phyloP scores from a whole-genome alignment of 2,888 invertebrate species.

The Macropis europaea region DNA sequence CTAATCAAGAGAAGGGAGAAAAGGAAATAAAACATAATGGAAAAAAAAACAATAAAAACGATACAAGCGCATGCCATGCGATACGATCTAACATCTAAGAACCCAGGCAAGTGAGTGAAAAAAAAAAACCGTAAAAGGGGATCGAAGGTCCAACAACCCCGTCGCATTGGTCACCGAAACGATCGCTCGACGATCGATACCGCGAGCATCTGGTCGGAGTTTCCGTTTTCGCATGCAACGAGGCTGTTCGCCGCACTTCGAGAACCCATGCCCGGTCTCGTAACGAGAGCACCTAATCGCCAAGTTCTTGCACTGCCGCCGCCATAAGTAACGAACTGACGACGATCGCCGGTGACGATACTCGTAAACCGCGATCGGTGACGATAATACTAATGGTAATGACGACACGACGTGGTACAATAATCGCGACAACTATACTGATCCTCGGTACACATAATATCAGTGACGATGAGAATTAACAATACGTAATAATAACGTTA shows the following conservation, averaged over 20 bases:
- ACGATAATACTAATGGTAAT: slow-evolving; percentile 56
- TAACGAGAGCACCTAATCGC: slow-evolving; percentile 30
- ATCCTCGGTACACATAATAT: slow-evolving; percentile 16
- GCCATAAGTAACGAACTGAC: too few species aligned
- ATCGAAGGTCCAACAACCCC: slow-evolving; percentile 50
- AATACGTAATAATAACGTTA: slow-evolving; percentile 15
- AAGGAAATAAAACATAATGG: slow-evolving; percentile 22
- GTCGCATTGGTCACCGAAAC: slow-evolving; percentile 45
- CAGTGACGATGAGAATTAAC: slow-evolving; percentile 38
- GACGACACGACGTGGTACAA: slow-evolving; percentile 51
- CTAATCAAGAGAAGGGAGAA: slow-evolving; percentile 26
- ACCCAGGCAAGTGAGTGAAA: slow-evolving; percentile 58
- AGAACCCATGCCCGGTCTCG: slow-evolving; percentile 28
- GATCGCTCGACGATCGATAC: slow-evolving; percentile 28
- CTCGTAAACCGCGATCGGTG: slow-evolving; percentile 23
- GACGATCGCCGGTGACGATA: slow-evolving; percentile 22
- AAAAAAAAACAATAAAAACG: slow-evolving; percentile 32
- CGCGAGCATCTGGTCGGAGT: slow-evolving; percentile 7
- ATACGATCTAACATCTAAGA: slow-evolving; percentile 58
- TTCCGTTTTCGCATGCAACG: slow-evolving; percentile 42
- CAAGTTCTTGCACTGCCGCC: too few species aligned
- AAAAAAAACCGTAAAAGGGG: too few species aligned
- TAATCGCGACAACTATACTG: slow-evolving; percentile 14
- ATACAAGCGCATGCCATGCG: slow-evolving; percentile 76
- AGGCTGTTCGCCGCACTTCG: slow-evolving; percentile 36